phyloP scores from a whole-genome alignment of 2,113 vertebrate species.

The Pardalotus punctatus region DNA sequence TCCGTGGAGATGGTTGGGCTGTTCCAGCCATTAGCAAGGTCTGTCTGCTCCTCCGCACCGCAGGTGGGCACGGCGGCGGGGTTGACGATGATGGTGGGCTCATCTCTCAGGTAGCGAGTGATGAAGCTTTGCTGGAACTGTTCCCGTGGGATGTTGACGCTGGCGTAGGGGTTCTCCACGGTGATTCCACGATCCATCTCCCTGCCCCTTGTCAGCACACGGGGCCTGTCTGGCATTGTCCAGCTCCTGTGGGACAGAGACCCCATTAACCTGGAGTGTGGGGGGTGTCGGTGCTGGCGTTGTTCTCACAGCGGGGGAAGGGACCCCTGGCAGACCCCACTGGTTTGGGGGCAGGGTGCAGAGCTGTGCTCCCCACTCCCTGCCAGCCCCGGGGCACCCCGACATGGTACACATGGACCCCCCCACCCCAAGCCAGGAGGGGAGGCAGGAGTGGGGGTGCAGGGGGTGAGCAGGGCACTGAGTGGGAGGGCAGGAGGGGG shows the following conservation, averaged over 20 bases:
- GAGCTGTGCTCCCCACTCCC: neutral
- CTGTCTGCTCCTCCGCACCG: neutral
- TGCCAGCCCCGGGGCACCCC: neutral
- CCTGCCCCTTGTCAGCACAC: accelerated
- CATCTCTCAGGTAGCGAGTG: constrained; percentile 52
- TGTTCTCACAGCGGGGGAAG: neutral
- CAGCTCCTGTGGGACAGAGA: neutral
- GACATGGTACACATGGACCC: accelerated
- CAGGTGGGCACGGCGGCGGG: neutral
- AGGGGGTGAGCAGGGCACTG: neutral
- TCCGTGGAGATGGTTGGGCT: neutral
- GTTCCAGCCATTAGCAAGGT: neutral
- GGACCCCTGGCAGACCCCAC: neutral
- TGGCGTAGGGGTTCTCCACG: constrained; percentile 78
- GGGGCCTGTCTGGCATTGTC: neutral
- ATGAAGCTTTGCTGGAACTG: constrained; percentile 74
- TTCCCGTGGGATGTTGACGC: constrained; percentile 74
- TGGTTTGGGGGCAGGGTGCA: neutral
- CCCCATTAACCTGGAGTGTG: accelerated
- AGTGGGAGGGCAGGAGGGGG: neutral
- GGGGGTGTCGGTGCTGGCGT: neutral
- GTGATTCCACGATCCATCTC: constrained; percentile 73
- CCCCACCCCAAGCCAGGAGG: neutral
- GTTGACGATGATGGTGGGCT: constrained; percentile 66
- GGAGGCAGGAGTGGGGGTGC: neutral